Conservation (phyloP, 2,113 vertebrate species). For the Nycticorax nycticorax region DNA sequence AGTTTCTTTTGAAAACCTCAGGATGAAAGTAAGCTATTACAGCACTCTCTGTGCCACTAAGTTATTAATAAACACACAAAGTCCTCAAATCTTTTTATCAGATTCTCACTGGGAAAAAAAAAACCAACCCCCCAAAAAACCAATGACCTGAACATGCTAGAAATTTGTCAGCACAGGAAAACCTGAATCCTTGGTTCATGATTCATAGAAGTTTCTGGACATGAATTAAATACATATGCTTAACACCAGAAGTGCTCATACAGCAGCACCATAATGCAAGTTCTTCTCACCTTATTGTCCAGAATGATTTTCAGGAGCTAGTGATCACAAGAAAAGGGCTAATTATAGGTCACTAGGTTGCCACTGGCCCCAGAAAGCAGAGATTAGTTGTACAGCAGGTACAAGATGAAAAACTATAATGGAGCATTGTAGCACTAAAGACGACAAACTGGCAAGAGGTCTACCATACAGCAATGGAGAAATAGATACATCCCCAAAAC, state of each 20-base stretch:
- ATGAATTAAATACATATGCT: neutral
- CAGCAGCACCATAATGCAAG: neutral
- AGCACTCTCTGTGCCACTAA: neutral
- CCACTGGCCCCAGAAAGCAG: neutral
- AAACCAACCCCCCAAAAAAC: neutral
- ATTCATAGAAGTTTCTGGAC: neutral
- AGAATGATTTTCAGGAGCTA: neutral
- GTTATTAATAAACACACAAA: conserved; percentile 24
- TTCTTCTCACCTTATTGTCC: neutral
- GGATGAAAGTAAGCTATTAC: neutral
- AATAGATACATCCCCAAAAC: neutral
- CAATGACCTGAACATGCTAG: neutral
- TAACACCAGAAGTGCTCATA: neutral
- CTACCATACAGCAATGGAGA: neutral
- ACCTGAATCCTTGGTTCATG: neutral
- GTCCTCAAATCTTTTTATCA: neutral
- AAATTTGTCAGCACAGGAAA: neutral
- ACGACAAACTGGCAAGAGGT: neutral
- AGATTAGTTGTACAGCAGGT: neutral
- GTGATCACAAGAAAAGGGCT: neutral
- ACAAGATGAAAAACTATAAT: neutral
- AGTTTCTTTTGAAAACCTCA: conserved; percentile 6
- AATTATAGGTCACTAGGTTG: neutral
- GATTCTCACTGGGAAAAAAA: neutral
- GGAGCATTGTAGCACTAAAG: neutral